phyloP scores from a whole-genome alignment of 2,113 vertebrate species.

The Amblyopsis rosae region DNA sequence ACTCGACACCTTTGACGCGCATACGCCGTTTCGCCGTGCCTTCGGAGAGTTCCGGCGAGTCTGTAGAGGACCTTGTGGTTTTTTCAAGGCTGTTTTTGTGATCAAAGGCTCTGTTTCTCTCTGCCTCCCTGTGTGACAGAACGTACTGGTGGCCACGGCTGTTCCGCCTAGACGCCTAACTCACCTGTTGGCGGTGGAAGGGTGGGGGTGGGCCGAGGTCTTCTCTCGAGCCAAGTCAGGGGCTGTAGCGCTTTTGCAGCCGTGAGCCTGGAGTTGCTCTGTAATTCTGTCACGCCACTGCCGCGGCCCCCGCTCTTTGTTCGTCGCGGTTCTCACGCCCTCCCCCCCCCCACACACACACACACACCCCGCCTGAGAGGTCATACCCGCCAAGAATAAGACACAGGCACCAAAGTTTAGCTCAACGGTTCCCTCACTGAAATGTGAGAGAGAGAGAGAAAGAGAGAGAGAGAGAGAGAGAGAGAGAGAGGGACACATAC shows the following conservation, averaged over 20 bases:
- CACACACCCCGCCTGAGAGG: conserved; percentile 44
- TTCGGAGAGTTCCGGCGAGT: background rate
- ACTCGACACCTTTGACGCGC: background rate
- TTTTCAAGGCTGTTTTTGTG: background rate
- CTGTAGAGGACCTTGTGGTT: background rate
- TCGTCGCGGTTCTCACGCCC: background rate
- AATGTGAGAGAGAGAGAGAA: background rate
- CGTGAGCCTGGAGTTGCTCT: conserved; percentile 51
- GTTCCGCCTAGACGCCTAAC: background rate
- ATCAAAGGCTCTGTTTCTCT: background rate
- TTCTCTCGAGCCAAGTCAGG: conserved; percentile 30
- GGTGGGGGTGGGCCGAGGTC: conserved; percentile 7
- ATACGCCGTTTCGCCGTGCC: background rate
- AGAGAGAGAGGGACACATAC: background rate
- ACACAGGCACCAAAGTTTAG: conserved; percentile 43
- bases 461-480: background rate
- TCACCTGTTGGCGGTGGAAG: conserved; percentile 35
- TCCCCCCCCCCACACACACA: background rate
- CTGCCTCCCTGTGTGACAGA: background rate
- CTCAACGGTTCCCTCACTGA: conserved; percentile 25
- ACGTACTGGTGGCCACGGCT: background rate
- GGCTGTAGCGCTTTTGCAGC: conserved; percentile 47
- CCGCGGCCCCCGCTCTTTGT: conserved; percentile 56
- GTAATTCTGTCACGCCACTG: conserved; percentile 70
- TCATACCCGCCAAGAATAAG: conserved; percentile 54